Conservation (phyloP, 2,888 invertebrate species). For the Oithona nana region DNA sequence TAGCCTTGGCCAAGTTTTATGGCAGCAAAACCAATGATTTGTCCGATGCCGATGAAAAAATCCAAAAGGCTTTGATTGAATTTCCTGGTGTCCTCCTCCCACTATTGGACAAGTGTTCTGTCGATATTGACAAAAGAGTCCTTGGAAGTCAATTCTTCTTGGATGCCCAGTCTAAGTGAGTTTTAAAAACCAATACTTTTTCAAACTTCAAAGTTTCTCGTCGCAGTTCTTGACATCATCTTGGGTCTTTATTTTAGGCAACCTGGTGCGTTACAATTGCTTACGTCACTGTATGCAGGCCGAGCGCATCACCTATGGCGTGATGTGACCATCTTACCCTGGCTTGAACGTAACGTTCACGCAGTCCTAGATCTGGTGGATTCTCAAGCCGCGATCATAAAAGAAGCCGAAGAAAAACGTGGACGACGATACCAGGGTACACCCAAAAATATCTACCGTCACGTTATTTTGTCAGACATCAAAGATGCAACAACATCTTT, state of each 20-base stretch:
- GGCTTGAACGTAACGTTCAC: constrained; percentile 54
- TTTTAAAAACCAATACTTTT: no score
- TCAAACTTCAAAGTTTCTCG: no score
- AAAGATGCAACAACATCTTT: constrained; percentile 41
- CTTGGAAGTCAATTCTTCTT: constrained; percentile 35
- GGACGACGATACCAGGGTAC: constrained; percentile 40
- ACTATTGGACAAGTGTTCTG: constrained; percentile 52
- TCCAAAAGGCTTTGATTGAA: constrained; percentile 59
- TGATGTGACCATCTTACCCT: constrained; percentile 46
- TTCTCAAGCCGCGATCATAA: constrained; percentile 37
- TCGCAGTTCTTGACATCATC: no score
- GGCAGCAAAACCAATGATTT: constrained; percentile 27
- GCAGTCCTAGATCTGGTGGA: constrained; percentile 43
- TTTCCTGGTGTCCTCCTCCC: constrained; percentile 49
- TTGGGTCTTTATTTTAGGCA: constrained; percentile 35
- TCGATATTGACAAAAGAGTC: constrained; percentile 46
- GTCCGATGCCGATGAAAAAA: constrained; percentile 34
- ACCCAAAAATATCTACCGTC: constrained; percentile 45
- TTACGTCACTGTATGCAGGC: constrained; percentile 41
- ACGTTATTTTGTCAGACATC: constrained; percentile 49
- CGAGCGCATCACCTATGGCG: constrained; percentile 60
- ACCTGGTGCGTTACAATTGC: constrained; percentile 19
- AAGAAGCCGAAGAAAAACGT: constrained; percentile 42
- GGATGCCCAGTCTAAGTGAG: constrained; percentile 30
- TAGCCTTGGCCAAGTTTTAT: constrained; percentile 51